Evolutionary conservation across 30 jellyfish, hydroid and myxozoan species (phyloP).

Genomic region (Pelagia noctiluca): DNA sequence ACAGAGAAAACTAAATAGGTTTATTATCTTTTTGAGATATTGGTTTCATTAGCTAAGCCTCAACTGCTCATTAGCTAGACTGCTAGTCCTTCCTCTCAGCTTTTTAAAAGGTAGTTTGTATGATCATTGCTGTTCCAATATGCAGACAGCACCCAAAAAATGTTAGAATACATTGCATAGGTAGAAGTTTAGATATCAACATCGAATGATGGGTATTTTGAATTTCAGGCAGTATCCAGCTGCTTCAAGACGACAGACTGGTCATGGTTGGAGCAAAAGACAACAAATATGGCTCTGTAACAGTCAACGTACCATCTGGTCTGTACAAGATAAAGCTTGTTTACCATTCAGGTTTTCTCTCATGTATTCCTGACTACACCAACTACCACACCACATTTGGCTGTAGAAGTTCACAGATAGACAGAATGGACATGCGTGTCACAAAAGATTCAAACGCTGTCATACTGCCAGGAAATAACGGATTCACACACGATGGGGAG

Average conservation of each 20-base stretch:
- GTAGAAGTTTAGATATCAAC: background rate
- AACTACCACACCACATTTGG: slow-evolving; percentile 14
- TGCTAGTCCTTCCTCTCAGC: too few relatives aligned
- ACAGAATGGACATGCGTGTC: slow-evolving; percentile 25
- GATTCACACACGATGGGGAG: slow-evolving; percentile 51
- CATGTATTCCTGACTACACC: slow-evolving; percentile 17
- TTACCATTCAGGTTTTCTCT: too few relatives aligned
- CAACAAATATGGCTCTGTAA: slow-evolving; percentile 16
- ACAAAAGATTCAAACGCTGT: slow-evolving; percentile 37
- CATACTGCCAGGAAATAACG: slow-evolving; percentile 44
- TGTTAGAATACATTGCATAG: background rate
- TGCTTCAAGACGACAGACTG: background rate
- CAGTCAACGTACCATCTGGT: slow-evolving; percentile 41
- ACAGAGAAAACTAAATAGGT: background rate
- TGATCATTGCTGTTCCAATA: too few relatives aligned
- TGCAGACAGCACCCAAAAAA: too few relatives aligned
- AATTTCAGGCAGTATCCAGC: slow-evolving; percentile 41
- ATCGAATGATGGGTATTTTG: background rate
- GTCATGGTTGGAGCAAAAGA: slow-evolving; percentile 26
- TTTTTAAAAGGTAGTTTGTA: too few relatives aligned
- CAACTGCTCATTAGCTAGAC: too few relatives aligned
- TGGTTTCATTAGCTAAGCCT: background rate
- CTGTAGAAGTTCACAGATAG: slow-evolving; percentile 13
- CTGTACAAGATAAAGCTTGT: slow-evolving; percentile 44
- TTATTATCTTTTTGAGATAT: background rate